Conservation (phyloP, 1,140 invertebrate genomes). For the Drosophila rufa region DNA sequence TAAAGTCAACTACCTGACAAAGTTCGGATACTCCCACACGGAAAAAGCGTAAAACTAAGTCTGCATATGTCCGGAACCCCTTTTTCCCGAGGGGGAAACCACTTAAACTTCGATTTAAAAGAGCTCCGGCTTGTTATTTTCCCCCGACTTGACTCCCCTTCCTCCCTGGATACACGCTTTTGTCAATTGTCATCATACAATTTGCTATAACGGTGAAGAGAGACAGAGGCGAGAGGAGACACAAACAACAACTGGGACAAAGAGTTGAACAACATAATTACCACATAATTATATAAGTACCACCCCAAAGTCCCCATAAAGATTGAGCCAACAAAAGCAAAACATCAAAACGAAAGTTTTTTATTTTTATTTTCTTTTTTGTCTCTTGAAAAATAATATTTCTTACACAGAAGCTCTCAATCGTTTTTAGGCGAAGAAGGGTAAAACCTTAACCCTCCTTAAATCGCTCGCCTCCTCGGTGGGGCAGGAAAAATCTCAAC, state of each 20-base stretch:
- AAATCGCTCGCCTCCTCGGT: no score
- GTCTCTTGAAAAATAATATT: slow-evolving; percentile 13
- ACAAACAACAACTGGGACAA: slow-evolving; percentile 58
- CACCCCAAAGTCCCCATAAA: slow-evolving; percentile 12
- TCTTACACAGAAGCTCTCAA: slow-evolving; percentile 8
- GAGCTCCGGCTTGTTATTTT: slow-evolving; percentile 40
- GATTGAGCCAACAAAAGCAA: slow-evolving; percentile 27
- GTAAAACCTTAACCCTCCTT: slow-evolving; percentile 1
- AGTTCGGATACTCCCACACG: neutral
- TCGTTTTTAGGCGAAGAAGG: neutral
- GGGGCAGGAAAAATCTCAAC: slow-evolving; percentile 39
- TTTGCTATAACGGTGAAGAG: slow-evolving; percentile 33
- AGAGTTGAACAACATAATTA: slow-evolving; percentile 73
- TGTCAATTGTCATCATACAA: slow-evolving; percentile 51
- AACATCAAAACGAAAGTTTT: slow-evolving; percentile 64
- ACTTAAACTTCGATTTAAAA: slow-evolving; percentile 77
- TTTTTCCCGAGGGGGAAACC: slow-evolving; percentile 16
- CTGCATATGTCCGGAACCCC: slow-evolving; percentile 9
- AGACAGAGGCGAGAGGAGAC: neutral
- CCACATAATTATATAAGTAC: slow-evolving; percentile 69
- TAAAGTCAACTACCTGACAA: neutral
- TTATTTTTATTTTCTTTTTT: slow-evolving; percentile 3
- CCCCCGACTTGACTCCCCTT: neutral
- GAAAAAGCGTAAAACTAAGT: slow-evolving; percentile 5
- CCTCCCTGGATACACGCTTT: slow-evolving; percentile 3